Percentiles rank a stretch among this genome's conserved stretches.
Conservation (phyloP, 2,888 invertebrate species). For the Ephialtes manifestator region DNA sequence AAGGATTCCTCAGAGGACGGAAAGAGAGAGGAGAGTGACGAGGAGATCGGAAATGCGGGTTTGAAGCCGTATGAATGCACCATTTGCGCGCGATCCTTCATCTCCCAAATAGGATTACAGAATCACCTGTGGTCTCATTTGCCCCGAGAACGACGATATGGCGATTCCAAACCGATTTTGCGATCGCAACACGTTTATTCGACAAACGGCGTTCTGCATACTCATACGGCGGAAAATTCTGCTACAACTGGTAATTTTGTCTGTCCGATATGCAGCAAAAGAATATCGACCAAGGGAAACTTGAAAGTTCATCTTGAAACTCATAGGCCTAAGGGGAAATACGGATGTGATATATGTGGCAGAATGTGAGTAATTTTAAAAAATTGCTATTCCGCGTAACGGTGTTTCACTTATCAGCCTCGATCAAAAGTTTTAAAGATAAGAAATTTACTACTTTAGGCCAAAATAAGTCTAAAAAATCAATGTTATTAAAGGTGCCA, state of each 20-base stretch:
- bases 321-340: slow-evolving; percentile 89
- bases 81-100: slow-evolving; percentile 87
- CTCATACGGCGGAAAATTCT: slow-evolving; percentile 80
- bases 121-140: slow-evolving; percentile 89
- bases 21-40: slow-evolving; percentile 71
- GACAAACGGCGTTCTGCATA: slow-evolving; percentile 81
- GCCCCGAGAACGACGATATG: slow-evolving; percentile 83
- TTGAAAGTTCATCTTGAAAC: slow-evolving; percentile 89
- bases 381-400: background rate
- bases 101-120: slow-evolving; percentile 88
- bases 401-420: too few species aligned
- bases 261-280: slow-evolving; percentile 89
- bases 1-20: slow-evolving; percentile 44
- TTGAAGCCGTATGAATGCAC: slow-evolving; percentile 87
- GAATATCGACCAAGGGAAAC: slow-evolving; percentile 89
- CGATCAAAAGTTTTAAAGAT: too few species aligned
- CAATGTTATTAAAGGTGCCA: too few species aligned
- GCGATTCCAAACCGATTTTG: slow-evolving; percentile 76
- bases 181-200: slow-evolving; percentile 81
- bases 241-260: slow-evolving; percentile 84
- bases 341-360: slow-evolving; percentile 89
- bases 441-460: too few species aligned
- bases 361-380: slow-evolving; percentile 88
- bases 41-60: slow-evolving; percentile 51
- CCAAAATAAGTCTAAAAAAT: too few species aligned